A percentile compares a stretch with the other conserved stretches of the same genome.
Evolutionary conservation across 2,888 invertebrate species (phyloP).

Genomic region (Pandemis heparana): DNA sequence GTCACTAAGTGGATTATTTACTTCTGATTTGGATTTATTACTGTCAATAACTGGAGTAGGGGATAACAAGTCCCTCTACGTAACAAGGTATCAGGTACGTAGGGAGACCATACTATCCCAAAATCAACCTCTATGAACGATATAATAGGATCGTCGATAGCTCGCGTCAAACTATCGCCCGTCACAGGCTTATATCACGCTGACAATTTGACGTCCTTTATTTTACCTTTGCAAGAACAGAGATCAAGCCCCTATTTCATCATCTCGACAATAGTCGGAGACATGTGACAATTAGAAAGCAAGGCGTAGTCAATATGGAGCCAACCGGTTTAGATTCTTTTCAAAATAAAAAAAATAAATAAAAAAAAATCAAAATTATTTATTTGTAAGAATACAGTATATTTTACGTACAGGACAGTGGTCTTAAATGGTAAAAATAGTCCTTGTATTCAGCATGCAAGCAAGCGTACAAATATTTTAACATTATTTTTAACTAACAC

Average conservation of each 20-base stretch:
- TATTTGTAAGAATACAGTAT: too few species aligned
- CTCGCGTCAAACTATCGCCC: slow-evolving; percentile 39
- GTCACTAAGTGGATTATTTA: slow-evolving; percentile 37
- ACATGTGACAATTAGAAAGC: too few species aligned
- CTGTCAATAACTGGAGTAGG: slow-evolving; percentile 43
- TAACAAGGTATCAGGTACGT: slow-evolving; percentile 58
- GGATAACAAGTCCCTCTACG: slow-evolving; percentile 61
- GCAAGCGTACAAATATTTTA: too few species aligned
- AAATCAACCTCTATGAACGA: slow-evolving; percentile 6
- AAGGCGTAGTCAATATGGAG: too few species aligned
- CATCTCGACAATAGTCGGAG: too few species aligned
- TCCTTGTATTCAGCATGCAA: too few species aligned
- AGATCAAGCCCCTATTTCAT: not conserved
- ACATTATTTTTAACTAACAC: too few species aligned
- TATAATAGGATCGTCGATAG: not conserved
- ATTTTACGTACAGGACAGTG: too few species aligned
- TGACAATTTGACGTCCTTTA: slow-evolving; percentile 50
- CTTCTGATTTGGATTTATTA: slow-evolving; percentile 43
- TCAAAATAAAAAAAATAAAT: too few species aligned
- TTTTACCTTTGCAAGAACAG: slow-evolving; percentile 38
- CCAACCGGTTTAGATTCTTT: too few species aligned
- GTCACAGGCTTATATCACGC: slow-evolving; percentile 51
- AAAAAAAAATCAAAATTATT: too few species aligned
- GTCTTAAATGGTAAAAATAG: too few species aligned
- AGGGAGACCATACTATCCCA: not conserved